Percentiles rank a stretch among this genome's conserved stretches.
Conservation (phyloP, 2,888 invertebrate genomes). For the Cosmopolites sordidus region DNA sequence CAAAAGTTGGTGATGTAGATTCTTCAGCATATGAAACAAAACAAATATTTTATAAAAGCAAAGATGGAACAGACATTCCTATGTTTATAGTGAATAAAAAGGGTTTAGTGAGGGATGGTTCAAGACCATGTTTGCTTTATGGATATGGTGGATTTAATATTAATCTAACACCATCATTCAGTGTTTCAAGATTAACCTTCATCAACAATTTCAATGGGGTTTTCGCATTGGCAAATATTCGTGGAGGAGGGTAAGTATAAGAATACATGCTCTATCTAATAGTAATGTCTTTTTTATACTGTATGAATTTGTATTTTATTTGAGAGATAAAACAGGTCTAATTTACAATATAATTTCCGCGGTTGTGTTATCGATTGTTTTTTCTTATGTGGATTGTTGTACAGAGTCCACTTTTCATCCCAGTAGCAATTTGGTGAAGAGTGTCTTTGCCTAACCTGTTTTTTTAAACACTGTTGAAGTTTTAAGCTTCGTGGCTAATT, state of each 20-base stretch:
- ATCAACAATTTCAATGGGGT: conserved; percentile 86
- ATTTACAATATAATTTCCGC: too few species aligned
- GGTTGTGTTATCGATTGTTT: too few species aligned
- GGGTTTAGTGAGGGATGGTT: conserved; percentile 62
- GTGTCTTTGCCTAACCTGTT: too few species aligned
- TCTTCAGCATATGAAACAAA: conserved; percentile 72
- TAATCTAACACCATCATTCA: conserved; percentile 85
- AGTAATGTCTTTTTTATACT: conserved; percentile 1
- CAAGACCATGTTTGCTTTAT: conserved; percentile 82
- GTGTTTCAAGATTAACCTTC: conserved; percentile 80
- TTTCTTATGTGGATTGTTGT: too few species aligned
- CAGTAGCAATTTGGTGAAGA: too few species aligned
- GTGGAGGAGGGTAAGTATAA: conserved; percentile 94
- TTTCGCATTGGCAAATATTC: conserved; percentile 87
- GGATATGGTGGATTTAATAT: conserved; percentile 98
- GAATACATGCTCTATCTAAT: conserved; percentile 16
- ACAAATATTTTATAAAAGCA: conserved; percentile 89
- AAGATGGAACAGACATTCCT: conserved; percentile 89
- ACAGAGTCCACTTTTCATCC: too few species aligned
- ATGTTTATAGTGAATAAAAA: conserved; percentile 90
- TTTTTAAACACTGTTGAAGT: too few species aligned
- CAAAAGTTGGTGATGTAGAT: conserved; percentile 80
- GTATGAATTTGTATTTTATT: too few species aligned
- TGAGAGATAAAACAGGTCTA: too few species aligned
- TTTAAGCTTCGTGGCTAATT: too few species aligned